phyloP scores from a whole-genome alignment of 2,888 invertebrate species.

The Luffia ferchaultella region DNA sequence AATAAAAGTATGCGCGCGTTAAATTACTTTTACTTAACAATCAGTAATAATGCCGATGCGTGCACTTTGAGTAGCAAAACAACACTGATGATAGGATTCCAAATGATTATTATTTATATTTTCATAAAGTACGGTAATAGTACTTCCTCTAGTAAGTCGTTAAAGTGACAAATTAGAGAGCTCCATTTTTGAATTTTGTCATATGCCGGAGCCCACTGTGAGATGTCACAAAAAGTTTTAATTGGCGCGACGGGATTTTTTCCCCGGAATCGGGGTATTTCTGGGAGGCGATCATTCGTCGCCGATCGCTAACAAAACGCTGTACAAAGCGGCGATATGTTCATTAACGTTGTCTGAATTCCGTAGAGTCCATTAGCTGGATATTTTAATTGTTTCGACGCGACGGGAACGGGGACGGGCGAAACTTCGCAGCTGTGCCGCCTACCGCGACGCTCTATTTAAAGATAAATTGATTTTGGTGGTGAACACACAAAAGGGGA shows the following conservation, averaged over 20 bases:
- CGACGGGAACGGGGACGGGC: slow-evolving; percentile 23
- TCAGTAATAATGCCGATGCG: too few species aligned
- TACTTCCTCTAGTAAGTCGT: too few species aligned
- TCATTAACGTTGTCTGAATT: slow-evolving; percentile 58
- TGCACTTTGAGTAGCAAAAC: too few species aligned
- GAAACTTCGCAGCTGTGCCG: slow-evolving; percentile 53
- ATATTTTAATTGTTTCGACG: slow-evolving; percentile 58
- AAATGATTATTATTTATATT: too few species aligned
- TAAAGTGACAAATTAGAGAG: too few species aligned
- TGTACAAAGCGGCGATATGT: slow-evolving; percentile 44
- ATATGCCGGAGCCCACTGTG: too few species aligned
- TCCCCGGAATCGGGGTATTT: background rate
- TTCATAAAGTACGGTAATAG: too few species aligned
- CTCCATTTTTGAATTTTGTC: too few species aligned
- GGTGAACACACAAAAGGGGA: background rate
- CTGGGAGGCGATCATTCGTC: background rate
- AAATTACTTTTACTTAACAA: too few species aligned
- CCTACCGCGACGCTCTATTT: slow-evolving; percentile 55
- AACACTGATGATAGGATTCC: too few species aligned
- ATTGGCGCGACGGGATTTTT: background rate
- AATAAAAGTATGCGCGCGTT: too few species aligned
- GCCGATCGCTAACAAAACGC: background rate
- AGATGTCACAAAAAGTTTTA: too few species aligned
- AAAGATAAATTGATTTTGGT: slow-evolving; percentile 52
- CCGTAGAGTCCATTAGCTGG: slow-evolving; percentile 57